Evolutionary conservation across 30 jellyfish, hydroid and myxozoan genomes (phyloP).

Genomic region (Cassiopea xamachana): DNA sequence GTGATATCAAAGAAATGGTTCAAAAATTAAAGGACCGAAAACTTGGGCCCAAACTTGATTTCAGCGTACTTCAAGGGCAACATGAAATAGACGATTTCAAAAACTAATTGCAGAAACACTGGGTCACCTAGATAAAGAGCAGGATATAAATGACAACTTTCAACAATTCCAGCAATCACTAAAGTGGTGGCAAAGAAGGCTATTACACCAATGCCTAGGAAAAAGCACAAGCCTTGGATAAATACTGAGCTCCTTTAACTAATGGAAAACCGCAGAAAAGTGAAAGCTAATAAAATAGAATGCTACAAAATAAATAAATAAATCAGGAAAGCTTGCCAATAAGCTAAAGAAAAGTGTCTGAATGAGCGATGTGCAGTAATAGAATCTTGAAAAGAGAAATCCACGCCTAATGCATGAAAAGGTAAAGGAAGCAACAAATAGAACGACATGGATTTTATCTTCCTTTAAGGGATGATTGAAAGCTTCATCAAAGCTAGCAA

Average conservation of each 20-base stretch:
- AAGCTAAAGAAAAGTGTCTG: background rate
- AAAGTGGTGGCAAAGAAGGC: background rate
- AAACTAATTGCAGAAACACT: background rate
- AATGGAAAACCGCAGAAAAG: slow-evolving; percentile 12
- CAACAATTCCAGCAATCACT: background rate
- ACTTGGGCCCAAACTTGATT: too few relatives aligned
- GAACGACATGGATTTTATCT: too few relatives aligned
- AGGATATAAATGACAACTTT: background rate
- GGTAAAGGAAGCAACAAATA: too few relatives aligned
- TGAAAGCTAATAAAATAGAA: background rate
- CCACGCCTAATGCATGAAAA: too few relatives aligned
- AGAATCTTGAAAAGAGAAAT: too few relatives aligned
- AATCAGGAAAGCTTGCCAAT: background rate
- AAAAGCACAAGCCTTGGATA: slow-evolving; percentile 20
- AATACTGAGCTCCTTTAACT: slow-evolving; percentile 27
- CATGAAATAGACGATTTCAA: too few relatives aligned
- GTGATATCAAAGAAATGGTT: background rate
- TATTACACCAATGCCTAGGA: background rate
- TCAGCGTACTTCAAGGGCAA: too few relatives aligned
- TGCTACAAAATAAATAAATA: background rate
- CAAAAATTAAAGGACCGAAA: background rate
- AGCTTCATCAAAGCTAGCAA: too few relatives aligned
- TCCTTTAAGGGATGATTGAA: too few relatives aligned
- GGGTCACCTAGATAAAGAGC: background rate
- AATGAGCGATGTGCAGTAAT: background rate